Conservation (phyloP, 2,113 vertebrate genomes). For the Protobothrops mucrosquamatus region DNA sequence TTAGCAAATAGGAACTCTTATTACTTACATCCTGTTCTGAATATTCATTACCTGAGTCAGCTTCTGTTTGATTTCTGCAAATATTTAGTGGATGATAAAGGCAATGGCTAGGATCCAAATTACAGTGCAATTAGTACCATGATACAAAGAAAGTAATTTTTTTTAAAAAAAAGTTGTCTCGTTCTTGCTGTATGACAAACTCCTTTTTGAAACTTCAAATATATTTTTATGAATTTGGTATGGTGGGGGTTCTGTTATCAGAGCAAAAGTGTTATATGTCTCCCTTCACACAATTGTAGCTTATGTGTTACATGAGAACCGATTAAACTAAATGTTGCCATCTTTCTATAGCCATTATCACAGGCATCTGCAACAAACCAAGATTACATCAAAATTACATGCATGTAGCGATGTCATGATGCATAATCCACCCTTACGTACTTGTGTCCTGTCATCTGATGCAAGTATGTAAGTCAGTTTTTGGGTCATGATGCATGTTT, state of each 20-base stretch:
- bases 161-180: background rate
- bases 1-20: slow-evolving; percentile 2
- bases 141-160: background rate
- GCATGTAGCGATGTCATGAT: background rate
- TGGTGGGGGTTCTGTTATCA: background rate
- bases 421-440: background rate
- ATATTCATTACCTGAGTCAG: background rate
- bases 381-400: background rate
- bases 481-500: background rate
- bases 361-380: background rate
- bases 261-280: background rate
- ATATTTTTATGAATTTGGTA: background rate
- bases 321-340: background rate
- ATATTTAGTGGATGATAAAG: background rate
- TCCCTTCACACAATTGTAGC: background rate
- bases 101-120: background rate
- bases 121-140: background rate
- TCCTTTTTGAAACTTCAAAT: background rate
- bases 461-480: background rate
- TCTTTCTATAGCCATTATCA: background rate
- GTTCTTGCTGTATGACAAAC: background rate
- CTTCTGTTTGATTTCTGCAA: slow-evolving; percentile 20
- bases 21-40: slow-evolving; percentile 25
- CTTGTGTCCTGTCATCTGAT: background rate
- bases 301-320: background rate